These are phyloP conservation scores for Coremacera marginata DNA, from an alignment of 2,888 invertebrate genomes.

Conservation along the genomic window DNA sequence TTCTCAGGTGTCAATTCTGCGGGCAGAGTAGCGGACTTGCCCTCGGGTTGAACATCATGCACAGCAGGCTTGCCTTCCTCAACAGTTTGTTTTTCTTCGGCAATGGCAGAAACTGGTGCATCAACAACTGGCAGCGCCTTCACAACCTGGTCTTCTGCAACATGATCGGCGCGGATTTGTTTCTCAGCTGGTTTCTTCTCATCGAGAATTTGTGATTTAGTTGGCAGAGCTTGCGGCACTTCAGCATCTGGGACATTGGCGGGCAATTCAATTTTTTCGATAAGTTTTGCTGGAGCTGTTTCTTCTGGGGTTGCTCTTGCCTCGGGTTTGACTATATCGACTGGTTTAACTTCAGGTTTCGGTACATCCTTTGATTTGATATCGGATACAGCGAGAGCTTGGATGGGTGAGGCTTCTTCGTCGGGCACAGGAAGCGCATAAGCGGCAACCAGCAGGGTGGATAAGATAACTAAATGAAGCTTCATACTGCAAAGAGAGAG, in stretches of 20 bases:
- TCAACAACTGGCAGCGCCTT: conserved; percentile 52
- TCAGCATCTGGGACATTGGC: conserved; percentile 54
- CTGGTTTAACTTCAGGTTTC: conserved; percentile 46
- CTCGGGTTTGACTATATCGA: conserved; percentile 47
- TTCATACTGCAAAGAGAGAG: conserved; percentile 59
- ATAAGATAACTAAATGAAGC: conserved; percentile 61
- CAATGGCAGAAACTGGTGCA: conserved; percentile 49
- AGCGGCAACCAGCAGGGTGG: conserved; percentile 58
- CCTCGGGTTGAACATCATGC: conserved; percentile 43
- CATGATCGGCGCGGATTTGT: conserved; percentile 52
- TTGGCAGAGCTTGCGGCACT: conserved; percentile 51
- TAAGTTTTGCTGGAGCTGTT: conserved; percentile 32
- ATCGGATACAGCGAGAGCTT: conserved; percentile 43
- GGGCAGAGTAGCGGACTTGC: conserved; percentile 47
- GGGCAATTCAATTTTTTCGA: conserved; percentile 47
- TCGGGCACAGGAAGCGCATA: conserved; percentile 64
- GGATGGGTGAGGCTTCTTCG: conserved; percentile 60
- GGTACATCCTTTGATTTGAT: conserved; percentile 36
- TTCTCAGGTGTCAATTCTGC: conserved; percentile 36
- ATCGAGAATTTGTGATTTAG: conserved; percentile 43
- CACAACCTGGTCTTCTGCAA: conserved; percentile 46
- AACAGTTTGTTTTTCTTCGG: conserved; percentile 48
- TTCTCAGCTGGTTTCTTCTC: conserved; percentile 50
- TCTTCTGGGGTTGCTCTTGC: conserved; percentile 41
- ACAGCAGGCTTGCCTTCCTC: conserved; percentile 49